Percentiles rank a stretch among this genome's conserved stretches.
Evolutionary conservation across 2,113 vertebrate species (phyloP).

Genomic region (Baryphthengus martii): DNA sequence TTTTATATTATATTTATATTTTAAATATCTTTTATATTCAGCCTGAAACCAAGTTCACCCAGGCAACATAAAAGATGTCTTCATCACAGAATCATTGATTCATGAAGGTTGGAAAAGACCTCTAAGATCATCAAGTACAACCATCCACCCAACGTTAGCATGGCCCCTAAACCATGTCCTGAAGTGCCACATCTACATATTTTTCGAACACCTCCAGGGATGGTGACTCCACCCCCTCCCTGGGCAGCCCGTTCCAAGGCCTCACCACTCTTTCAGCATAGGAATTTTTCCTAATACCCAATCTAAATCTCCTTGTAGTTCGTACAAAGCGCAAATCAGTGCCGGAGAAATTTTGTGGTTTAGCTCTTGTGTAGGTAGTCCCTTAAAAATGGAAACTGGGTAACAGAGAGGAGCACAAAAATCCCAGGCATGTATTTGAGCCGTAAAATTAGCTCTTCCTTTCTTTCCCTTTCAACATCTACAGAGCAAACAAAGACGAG

Average conservation of each 20-base stretch:
- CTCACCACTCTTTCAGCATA: no score
- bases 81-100: not conserved
- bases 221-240: no score
- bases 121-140: no score
- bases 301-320: no score
- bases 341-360: not conserved
- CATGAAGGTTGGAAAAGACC: no score
- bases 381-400: not conserved
- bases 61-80: not conserved
- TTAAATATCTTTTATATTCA: not conserved
- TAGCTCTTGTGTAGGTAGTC: not conserved
- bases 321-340: not conserved
- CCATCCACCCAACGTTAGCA: no score
- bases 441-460: not conserved
- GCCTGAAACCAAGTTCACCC: not conserved
- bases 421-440: not conserved
- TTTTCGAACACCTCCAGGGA: no score
- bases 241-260: no score
- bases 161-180: no score
- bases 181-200: no score
- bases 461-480: not conserved
- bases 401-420: not conserved
- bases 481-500: constrained; percentile 76
- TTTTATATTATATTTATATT: no score
- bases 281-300: no score